Conservation (phyloP, 2,888 invertebrate species). For the Dendrolimus pini region DNA sequence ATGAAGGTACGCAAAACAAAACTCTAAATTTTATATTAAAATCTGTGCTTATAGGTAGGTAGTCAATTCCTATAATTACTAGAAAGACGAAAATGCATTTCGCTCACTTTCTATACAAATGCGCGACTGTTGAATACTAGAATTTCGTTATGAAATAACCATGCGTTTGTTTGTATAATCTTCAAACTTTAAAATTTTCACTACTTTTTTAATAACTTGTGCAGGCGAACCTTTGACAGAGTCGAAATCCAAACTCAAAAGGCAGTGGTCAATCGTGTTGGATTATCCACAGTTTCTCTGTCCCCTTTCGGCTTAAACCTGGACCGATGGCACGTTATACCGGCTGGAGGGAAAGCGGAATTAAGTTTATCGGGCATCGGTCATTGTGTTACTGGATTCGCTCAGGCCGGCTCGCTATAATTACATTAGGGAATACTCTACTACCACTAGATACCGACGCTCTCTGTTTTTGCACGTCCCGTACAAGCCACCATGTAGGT, state of each 20-base stretch:
- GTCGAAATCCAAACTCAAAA: neutral
- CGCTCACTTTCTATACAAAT: too few relatives aligned
- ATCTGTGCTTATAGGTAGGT: too few relatives aligned
- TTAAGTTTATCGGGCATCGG: slow-evolving; percentile 47
- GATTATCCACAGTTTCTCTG: slow-evolving; percentile 2
- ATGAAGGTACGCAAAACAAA: too few relatives aligned
- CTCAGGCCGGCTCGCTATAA: slow-evolving; percentile 54
- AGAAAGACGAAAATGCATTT: too few relatives aligned
- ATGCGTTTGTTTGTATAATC: too few relatives aligned
- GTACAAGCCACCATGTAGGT: slow-evolving; percentile 20
- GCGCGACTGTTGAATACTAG: too few relatives aligned
- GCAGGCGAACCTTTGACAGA: neutral
- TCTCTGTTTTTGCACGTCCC: slow-evolving; percentile 44
- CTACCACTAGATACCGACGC: slow-evolving; percentile 28
- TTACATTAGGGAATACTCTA: slow-evolving; percentile 68
- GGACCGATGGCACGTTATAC: neutral
- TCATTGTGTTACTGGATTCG: slow-evolving; percentile 62
- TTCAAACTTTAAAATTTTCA: too few relatives aligned
- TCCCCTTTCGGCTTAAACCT: neutral
- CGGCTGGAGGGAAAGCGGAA: slow-evolving; percentile 22
- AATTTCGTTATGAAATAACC: too few relatives aligned
- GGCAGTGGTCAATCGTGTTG: slow-evolving; percentile 2
- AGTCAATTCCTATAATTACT: too few relatives aligned
- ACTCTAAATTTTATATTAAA: too few relatives aligned
- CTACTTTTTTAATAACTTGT: too few relatives aligned